phyloP scores from a whole-genome alignment of 2,113 vertebrate genomes.

The Leptosomus discolor region DNA sequence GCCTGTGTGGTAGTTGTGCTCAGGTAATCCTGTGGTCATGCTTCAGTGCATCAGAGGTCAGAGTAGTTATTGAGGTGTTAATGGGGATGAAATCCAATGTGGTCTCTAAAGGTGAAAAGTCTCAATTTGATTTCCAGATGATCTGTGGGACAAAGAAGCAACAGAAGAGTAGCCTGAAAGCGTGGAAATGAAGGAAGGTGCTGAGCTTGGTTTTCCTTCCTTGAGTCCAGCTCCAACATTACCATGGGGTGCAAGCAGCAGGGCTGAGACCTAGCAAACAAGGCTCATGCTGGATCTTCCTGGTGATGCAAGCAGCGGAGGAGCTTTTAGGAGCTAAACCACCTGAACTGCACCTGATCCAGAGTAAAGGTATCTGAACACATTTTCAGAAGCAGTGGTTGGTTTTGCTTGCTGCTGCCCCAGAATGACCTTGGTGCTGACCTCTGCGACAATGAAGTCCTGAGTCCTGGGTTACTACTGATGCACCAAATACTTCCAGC shows the following conservation, averaged over 20 bases:
- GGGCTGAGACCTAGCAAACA: not conserved
- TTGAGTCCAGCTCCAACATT: not conserved
- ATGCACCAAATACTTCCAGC: not conserved
- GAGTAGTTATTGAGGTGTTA: rapidly evolving
- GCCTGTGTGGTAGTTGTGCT: not conserved
- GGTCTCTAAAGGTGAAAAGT: not conserved
- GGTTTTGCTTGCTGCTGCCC: not conserved
- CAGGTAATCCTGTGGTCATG: rapidly evolving
- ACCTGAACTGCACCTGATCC: not conserved
- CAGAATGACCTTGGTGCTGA: not conserved
- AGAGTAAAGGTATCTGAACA: not conserved
- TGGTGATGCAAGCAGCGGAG: not conserved
- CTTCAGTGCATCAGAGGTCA: not conserved
- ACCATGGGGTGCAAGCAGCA: not conserved
- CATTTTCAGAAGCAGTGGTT: not conserved
- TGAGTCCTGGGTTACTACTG: not conserved
- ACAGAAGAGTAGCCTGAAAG: not conserved
- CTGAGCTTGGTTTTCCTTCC: not conserved
- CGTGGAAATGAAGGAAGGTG: not conserved
- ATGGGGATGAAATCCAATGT: not conserved
- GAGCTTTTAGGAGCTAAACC: not conserved
- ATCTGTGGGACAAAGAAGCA: not conserved
- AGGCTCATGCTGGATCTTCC: not conserved
- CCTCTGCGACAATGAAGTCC: rapidly evolving
- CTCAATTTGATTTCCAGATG: not conserved